These are phyloP conservation scores for Caenorhabditis virilis DNA, from an alignment of 2,888 invertebrate species.

Conservation along the genomic window DNA sequence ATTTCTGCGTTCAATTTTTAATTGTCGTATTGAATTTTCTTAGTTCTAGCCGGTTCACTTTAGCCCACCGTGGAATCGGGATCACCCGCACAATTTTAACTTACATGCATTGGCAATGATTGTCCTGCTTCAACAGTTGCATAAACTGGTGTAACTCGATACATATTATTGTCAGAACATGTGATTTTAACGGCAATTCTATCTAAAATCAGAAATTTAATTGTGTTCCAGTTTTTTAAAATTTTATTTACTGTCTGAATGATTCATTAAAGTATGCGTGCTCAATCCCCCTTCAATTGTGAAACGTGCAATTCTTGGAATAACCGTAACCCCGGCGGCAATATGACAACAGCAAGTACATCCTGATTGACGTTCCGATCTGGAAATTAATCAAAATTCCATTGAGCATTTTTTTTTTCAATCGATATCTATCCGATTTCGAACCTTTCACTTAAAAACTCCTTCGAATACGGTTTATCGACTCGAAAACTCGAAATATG, in stretches of 20 bases:
- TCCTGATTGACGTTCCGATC: constrained; percentile 44
- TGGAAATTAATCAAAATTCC: too few relatives aligned
- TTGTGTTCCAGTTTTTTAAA: too few relatives aligned
- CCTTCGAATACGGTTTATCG: too few relatives aligned
- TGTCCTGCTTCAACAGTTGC: constrained; percentile 61
- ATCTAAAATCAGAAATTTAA: constrained; percentile 22
- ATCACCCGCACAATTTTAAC: neutral
- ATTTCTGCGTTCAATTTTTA: too few relatives aligned
- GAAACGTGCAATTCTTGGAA: constrained; percentile 41
- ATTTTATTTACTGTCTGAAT: constrained; percentile 40
- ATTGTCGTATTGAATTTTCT: too few relatives aligned
- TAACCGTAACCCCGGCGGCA: constrained; percentile 42
- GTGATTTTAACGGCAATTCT: constrained; percentile 65
- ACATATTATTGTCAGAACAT: constrained; percentile 63
- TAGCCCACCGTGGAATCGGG: too few relatives aligned
- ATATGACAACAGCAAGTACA: constrained; percentile 49
- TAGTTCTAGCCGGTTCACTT: too few relatives aligned
- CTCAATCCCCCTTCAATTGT: constrained; percentile 43
- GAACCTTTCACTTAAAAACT: too few relatives aligned
- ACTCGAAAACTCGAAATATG: too few relatives aligned
- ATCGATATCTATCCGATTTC: too few relatives aligned
- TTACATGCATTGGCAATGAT: constrained; percentile 57
- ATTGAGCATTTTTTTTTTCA: too few relatives aligned
- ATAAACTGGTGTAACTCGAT: constrained; percentile 64
- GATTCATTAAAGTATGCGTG: constrained; percentile 47